These are phyloP conservation scores for Andricus curvator DNA, from an alignment of 2,888 invertebrate genomes.

Conservation along the genomic window DNA sequence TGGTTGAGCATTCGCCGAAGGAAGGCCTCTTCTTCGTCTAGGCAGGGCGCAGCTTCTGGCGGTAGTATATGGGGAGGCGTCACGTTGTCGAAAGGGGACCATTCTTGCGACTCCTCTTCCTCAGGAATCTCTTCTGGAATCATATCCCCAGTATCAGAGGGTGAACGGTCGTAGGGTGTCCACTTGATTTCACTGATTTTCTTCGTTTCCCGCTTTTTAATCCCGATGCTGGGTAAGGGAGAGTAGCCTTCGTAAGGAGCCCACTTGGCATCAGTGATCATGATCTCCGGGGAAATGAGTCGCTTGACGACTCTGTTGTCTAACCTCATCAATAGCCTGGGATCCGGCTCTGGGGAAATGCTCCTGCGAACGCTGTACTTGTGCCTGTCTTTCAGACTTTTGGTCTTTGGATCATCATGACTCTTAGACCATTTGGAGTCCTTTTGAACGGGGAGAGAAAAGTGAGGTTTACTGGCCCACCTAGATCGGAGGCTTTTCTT, in stretches of 20 bases:
- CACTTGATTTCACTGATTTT: slow-evolving; percentile 72
- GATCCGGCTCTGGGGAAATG: slow-evolving; percentile 75
- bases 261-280: slow-evolving; percentile 71
- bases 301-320: slow-evolving; percentile 71
- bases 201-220: slow-evolving; percentile 72
- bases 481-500: slow-evolving; percentile 65
- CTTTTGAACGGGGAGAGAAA: slow-evolving; percentile 71
- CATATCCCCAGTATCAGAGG: slow-evolving; percentile 41
- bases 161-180: slow-evolving; percentile 70
- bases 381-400: slow-evolving; percentile 72
- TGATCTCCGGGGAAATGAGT: slow-evolving; percentile 73
- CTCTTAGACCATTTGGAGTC: slow-evolving; percentile 65
- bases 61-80: slow-evolving; percentile 75
- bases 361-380: slow-evolving; percentile 74
- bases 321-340: slow-evolving; percentile 65
- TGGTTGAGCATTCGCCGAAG: slow-evolving; percentile 73
- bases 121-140: slow-evolving; percentile 56
- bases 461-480: slow-evolving; percentile 74
- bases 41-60: slow-evolving; percentile 62
- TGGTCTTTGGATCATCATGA: slow-evolving; percentile 70
- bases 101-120: slow-evolving; percentile 60
- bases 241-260: slow-evolving; percentile 74
- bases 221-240: slow-evolving; percentile 72
- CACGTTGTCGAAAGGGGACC: slow-evolving; percentile 69
- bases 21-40: slow-evolving; percentile 70